Percentiles rank a stretch among this genome's conserved stretches.
These are phyloP conservation scores for Agriopis marginaria DNA, from an alignment of 2,888 invertebrate genomes.

Conservation along the genomic window DNA sequence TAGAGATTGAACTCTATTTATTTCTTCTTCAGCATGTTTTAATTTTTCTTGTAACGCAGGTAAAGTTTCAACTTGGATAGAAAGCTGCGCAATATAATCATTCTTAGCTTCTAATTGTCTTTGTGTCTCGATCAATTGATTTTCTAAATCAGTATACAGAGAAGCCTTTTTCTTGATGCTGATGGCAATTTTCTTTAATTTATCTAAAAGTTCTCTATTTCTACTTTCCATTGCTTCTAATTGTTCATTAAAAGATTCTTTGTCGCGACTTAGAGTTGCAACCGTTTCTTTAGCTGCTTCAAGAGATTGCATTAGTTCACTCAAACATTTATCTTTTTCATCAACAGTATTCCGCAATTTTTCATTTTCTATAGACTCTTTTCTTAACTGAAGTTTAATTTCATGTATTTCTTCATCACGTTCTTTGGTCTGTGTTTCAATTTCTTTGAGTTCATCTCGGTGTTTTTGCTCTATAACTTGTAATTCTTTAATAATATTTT, in stretches of 20 bases:
- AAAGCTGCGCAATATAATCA: constrained; percentile 67
- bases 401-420: constrained; percentile 85
- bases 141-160: constrained; percentile 89
- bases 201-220: constrained; percentile 90
- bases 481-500: constrained; percentile 76
- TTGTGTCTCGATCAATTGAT: constrained; percentile 71
- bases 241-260: constrained; percentile 73
- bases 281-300: constrained; percentile 75
- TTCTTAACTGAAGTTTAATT: constrained; percentile 82
- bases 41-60: constrained; percentile 73
- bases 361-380: constrained; percentile 88
- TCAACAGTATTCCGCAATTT: constrained; percentile 87
- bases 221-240: constrained; percentile 83
- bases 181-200: constrained; percentile 92
- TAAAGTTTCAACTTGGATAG: constrained; percentile 69
- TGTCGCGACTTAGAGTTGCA: constrained; percentile 68
- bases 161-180: constrained; percentile 91
- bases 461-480: constrained; percentile 79
- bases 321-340: constrained; percentile 79
- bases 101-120: constrained; percentile 67
- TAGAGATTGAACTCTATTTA: constrained; percentile 65
- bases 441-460: constrained; percentile 76
- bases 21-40: constrained; percentile 74
- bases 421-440: constrained; percentile 80
- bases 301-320: constrained; percentile 79